Conservation (phyloP, 2,113 vertebrate species). For the Pangasianodon hypophthalmus region DNA sequence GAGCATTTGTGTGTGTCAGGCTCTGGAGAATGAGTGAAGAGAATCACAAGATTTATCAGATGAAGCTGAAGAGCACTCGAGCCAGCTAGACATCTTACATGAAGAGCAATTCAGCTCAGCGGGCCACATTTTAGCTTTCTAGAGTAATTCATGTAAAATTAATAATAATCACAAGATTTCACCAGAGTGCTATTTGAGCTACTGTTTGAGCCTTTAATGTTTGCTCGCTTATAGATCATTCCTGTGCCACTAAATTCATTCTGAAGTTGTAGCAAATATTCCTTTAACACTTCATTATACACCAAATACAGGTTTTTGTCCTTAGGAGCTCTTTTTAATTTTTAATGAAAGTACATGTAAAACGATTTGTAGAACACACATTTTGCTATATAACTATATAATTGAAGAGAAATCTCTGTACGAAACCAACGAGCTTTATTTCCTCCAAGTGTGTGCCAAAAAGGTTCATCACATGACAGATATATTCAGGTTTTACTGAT, state of each 20-base stretch:
- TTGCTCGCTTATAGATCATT: background rate
- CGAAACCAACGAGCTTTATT: background rate
- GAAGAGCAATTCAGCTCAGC: slow-evolving; percentile 31
- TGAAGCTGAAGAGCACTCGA: slow-evolving; percentile 32
- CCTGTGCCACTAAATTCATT: background rate
- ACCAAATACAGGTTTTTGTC: background rate
- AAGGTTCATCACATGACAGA: background rate
- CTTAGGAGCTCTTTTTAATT: background rate
- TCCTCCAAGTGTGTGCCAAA: background rate
- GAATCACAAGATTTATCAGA: slow-evolving; percentile 11
- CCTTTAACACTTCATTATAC: background rate
- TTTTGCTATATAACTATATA: background rate
- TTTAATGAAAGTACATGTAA: background rate
- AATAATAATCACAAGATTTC: background rate
- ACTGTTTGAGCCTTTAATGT: background rate
- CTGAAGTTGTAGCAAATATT: background rate
- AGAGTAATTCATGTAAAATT: slow-evolving; percentile 3
- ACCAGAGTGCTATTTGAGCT: background rate
- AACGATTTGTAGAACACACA: background rate
- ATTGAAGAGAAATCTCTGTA: background rate
- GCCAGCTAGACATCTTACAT: slow-evolving; percentile 12
- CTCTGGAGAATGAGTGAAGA: slow-evolving; percentile 24
- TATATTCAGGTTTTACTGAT: background rate
- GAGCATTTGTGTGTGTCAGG: background rate
- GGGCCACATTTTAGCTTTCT: background rate